Evolutionary conservation across 2,113 vertebrate species (phyloP), one percentile per base, ranked within the genome.

Genomic region (Phocoena sinus): DNA sequence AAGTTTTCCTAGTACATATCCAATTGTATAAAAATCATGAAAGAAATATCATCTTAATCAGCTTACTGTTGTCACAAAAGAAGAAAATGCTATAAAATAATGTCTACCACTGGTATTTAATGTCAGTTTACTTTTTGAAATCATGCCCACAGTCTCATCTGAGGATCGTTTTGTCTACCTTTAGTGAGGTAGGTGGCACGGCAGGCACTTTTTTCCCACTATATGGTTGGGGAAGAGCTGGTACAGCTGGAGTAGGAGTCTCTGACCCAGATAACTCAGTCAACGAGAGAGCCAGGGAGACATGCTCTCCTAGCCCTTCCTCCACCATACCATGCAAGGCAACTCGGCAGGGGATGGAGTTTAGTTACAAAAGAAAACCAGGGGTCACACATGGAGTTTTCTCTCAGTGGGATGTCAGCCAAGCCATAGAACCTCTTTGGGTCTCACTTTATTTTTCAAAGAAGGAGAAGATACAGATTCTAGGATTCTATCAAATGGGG

Each of bases 171-270:
- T 4, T 28, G 15, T 6, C 33, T 38, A 4, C 31, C 3, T 11
- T 25, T 38, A 26, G n/a, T 20, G 60, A 76, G 62, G 79, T n/a
- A 5, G 44, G 31, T 20, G 3, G 4, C 1, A 17, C 1, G 8
- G 21, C 12, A 73, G 73, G 26, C 2, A 3, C 62, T 53, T 6
- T 4, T 15, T 2, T 6, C 9, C 26, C 47, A 1, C 6, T 3
- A 1, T 4, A 0, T 20, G 65, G 79, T 44, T 36, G 44, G 18
- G 23, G 63, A 91, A 58, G 18, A 9, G 44, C 36, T 36, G 18
- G 13, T 15, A 6, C 5, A 3, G 41, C 2, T 1, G 1, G 23
- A 38, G n/a, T 21, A 5, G 2, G 38, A 5, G 31, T 44, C 18
- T 82, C 26, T 71, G 65, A 18, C 33, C 38, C 74, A 23, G n/a